Percentiles rank a stretch among this genome's conserved stretches.
phyloP scores from a whole-genome alignment of 2,797 vertebrate species.

The Myripristis jacobus region DNA sequence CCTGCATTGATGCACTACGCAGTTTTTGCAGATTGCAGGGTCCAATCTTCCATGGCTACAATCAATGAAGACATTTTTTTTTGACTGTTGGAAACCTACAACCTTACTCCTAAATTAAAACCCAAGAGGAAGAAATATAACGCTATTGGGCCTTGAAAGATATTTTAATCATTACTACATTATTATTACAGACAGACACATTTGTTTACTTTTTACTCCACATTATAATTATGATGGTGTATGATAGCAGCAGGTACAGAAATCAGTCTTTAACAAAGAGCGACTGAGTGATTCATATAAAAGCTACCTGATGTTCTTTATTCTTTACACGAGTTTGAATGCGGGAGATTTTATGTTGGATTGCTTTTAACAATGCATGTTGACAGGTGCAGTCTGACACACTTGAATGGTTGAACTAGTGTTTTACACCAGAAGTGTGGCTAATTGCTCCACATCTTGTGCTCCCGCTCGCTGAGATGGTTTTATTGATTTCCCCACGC shows the following conservation, averaged over 20 bases:
- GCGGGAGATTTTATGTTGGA: background rate
- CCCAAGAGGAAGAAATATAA: background rate
- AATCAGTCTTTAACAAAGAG: conserved; percentile 33
- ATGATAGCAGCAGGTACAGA: no score
- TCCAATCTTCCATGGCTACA: no score
- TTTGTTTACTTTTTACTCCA: conserved; percentile 35
- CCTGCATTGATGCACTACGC: no score
- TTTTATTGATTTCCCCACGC: conserved; percentile 37
- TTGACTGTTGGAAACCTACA: background rate
- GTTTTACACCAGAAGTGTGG: background rate
- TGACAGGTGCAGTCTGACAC: conserved; percentile 15
- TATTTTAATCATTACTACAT: conserved; percentile 18
- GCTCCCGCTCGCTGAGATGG: conserved; percentile 9
- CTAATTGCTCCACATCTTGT: conserved; percentile 23
- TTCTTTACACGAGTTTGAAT: conserved; percentile 1
- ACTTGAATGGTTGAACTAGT: background rate
- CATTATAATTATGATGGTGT: no score
- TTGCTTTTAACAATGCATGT: conserved; percentile 39
- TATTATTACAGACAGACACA: conserved; percentile 26
- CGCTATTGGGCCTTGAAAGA: background rate
- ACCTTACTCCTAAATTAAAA: conserved; percentile 4
- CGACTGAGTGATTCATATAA: conserved; percentile 37
- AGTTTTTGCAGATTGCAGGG: no score
- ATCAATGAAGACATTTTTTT: no score
- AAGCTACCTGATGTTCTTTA: conserved; percentile 13